phyloP scores from a whole-genome alignment of 2,113 vertebrate species.

The Tetraodon nigroviridis region DNA sequence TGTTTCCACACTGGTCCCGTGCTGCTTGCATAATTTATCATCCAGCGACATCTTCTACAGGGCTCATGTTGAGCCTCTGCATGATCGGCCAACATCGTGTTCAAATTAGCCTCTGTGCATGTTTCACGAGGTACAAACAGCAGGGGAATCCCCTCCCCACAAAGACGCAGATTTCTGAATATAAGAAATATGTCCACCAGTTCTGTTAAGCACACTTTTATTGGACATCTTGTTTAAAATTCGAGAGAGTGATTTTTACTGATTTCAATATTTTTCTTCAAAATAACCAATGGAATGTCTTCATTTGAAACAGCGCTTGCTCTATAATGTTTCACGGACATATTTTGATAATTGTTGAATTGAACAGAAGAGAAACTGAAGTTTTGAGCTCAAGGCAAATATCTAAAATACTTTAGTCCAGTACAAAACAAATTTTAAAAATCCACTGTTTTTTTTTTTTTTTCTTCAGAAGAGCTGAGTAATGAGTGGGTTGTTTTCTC shows the following conservation, averaged over 20 bases:
- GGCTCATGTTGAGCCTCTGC: conserved; percentile 26
- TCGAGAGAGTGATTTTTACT: too few relatives aligned
- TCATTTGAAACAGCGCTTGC: too few relatives aligned
- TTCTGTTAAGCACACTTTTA: not conserved
- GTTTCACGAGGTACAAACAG: conserved; percentile 24
- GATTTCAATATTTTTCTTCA: too few relatives aligned
- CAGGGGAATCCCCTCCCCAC: conserved; percentile 17
- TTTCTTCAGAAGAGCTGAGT: not conserved
- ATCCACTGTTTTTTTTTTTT: too few relatives aligned
- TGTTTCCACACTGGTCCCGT: conserved; percentile 28
- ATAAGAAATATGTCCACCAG: conserved; percentile 1
- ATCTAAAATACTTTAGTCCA: too few relatives aligned
- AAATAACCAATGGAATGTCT: too few relatives aligned
- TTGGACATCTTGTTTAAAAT: too few relatives aligned
- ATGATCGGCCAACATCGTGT: conserved; percentile 42
- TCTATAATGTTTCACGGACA: too few relatives aligned
- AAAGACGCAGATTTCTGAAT: conserved; percentile 2
- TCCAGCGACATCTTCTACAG: conserved; percentile 30
- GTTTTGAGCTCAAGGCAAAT: too few relatives aligned
- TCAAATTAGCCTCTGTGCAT: conserved; percentile 49
- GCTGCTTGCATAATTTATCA: conserved; percentile 51
- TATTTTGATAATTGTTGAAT: too few relatives aligned
- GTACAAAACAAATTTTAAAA: too few relatives aligned
- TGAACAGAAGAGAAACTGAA: too few relatives aligned
- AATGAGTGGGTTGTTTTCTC: not conserved